Conservation (phyloP, 2,888 invertebrate species). For the Dolichomitus sp. region DNA sequence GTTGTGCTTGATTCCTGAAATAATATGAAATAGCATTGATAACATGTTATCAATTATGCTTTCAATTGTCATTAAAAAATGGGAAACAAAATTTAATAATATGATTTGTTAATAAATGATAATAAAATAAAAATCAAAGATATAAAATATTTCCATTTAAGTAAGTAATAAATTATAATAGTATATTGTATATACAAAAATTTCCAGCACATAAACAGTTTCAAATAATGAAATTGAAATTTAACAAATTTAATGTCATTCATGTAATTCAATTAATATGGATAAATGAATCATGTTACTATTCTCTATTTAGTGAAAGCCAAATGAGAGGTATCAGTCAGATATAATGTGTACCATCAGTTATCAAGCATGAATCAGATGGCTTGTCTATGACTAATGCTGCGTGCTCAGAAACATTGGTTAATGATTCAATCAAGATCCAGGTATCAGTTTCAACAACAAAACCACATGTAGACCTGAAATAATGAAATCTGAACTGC, state of each 20-base stretch:
- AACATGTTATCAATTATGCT: not conserved
- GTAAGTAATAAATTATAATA: not conserved
- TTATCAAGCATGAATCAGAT: conserved; percentile 47
- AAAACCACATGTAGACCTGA: not conserved
- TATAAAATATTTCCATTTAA: not conserved
- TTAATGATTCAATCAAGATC: conserved; percentile 33
- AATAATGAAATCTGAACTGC: not conserved
- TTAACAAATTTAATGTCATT: not conserved
- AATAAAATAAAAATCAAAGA: not conserved
- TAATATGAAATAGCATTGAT: not conserved
- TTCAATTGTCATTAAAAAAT: not conserved
- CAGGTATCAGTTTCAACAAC: not conserved
- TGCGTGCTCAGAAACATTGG: conserved; percentile 9
- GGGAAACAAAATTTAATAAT: not conserved
- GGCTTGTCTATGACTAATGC: conserved; percentile 27
- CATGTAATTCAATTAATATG: not conserved
- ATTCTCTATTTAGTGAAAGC: not conserved
- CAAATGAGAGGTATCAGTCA: not conserved
- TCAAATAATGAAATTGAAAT: not conserved
- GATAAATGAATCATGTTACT: not conserved
- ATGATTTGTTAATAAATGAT: not conserved
- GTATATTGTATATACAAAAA: not conserved
- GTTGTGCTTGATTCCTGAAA: not conserved
- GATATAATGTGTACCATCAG: not conserved
- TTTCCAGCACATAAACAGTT: not conserved